Conservation (phyloP, 1,140 invertebrate species). For the Wasmannia auropunctata region DNA sequence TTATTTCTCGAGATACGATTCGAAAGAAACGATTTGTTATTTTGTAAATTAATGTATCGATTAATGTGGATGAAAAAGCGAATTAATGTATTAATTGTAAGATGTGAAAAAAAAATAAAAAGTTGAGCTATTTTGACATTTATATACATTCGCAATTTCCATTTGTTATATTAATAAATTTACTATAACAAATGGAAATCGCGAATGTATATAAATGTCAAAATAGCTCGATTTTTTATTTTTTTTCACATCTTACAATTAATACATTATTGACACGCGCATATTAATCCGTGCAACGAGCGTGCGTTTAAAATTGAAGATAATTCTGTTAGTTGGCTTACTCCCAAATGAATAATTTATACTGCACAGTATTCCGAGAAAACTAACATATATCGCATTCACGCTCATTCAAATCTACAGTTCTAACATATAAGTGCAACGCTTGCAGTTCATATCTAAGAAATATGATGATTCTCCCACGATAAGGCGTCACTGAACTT, state of each 20-base stretch:
- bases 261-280: neutral
- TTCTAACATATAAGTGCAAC: neutral
- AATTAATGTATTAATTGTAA: neutral
- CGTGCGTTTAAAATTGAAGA: neutral
- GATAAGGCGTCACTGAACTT: slow-evolving; percentile 17
- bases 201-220: neutral
- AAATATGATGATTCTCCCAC: slow-evolving; percentile 36
- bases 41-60: neutral
- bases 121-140: neutral
- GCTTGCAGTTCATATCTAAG: slow-evolving; percentile 24
- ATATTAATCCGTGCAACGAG: neutral
- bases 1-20: neutral
- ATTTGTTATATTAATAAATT: too few relatives aligned
- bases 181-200: too few relatives aligned
- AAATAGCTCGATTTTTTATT: neutral
- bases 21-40: neutral
- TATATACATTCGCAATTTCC: neutral
- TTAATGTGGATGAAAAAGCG: neutral
- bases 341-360: slow-evolving; percentile 20
- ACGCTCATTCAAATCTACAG: neutral
- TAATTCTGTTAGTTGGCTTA: slow-evolving; percentile 1
- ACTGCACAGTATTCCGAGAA: slow-evolving; percentile 7
- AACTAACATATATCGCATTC: neutral
- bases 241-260: neutral
- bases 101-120: neutral